Base-by-base conservation (phyloP, 2,888 invertebrate species). In the Aphodius granarius region DNA sequence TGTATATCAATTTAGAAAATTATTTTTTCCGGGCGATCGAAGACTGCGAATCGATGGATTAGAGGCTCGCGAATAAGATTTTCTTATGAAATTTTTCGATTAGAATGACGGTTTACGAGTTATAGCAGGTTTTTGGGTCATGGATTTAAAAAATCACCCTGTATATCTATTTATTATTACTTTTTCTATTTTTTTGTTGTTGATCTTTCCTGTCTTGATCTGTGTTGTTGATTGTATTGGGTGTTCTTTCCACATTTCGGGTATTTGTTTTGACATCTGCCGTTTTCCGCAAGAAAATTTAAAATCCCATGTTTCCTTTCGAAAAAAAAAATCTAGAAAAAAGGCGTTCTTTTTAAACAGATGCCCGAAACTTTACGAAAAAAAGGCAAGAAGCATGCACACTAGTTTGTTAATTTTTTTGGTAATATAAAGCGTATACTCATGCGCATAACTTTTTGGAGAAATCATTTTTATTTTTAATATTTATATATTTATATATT, bases 331-430 rank as follows among this genome's bases (percentile, higher is more conserved):
- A 71, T 62, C 13, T 72, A 15, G 66, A 66, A 68, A 70, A 68
- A 68, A 68, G 16, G 43, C 2, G 2, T 2, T 19, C n/a, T 65
- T 65, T 9, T 16, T 16, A 85, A 86, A 85, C 86, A 85, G 84
- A 86, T 82, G 83, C 86, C 86, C 43, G 43, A 75, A 63, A 76
- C 71, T 79, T 86, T 80, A 86, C 86, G 86, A 86, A 84, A 85
- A 87, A 87, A 87, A 89, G 91, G 91, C 91, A 91, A 91, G 91
- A 91, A 91, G 91, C 91, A 91, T 91, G 91, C 91, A 91, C 90
- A 80, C 68, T 72, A 72, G 72, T 66, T 73, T n/a, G n/a, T n/a
- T 73, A 63, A 63, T 63, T 65, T 71, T 23, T 17, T 23, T 75
- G 62, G 23, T 66, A 75, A 73, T 19, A 22, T 17, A 13, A 20